phyloP scores from a whole-genome alignment of 2,888 invertebrate species.

The Epinotia ramella region DNA sequence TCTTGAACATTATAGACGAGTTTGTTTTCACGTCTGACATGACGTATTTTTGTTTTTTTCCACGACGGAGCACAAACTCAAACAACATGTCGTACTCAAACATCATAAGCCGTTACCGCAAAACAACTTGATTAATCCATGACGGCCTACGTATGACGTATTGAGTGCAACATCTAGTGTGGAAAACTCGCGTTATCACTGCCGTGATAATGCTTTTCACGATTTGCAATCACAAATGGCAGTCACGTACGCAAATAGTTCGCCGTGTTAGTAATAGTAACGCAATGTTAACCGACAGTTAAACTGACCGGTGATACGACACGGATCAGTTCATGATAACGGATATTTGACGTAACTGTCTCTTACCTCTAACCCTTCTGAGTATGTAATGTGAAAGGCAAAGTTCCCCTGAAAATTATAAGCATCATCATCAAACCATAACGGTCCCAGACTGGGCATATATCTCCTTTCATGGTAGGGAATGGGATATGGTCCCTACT shows the following conservation, averaged over 20 bases:
- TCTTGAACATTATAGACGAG: too few species aligned
- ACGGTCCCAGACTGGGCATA: neutral
- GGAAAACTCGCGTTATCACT: constrained; percentile 29
- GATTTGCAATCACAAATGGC: constrained; percentile 6
- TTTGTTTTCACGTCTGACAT: too few species aligned
- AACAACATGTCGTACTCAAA: neutral
- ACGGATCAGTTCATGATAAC: constrained; percentile 1
- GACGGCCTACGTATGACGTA: constrained; percentile 16
- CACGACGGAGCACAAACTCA: neutral
- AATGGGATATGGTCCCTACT: neutral
- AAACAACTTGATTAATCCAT: constrained; percentile 8
- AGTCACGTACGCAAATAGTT: constrained; percentile 34
- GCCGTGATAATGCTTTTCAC: constrained; percentile 26
- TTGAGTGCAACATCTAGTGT: neutral
- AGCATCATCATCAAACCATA: neutral
- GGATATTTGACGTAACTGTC: neutral
- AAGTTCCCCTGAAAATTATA: neutral
- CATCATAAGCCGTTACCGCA: neutral
- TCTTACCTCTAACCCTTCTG: neutral
- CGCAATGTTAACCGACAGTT: neutral
- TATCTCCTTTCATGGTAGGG: neutral
- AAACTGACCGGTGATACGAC: neutral
- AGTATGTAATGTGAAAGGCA: neutral
- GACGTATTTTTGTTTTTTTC: neutral
- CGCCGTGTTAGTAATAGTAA: neutral